Base-by-base conservation (phyloP, 2,797 vertebrate species). In the Echeneis naucrates region DNA sequence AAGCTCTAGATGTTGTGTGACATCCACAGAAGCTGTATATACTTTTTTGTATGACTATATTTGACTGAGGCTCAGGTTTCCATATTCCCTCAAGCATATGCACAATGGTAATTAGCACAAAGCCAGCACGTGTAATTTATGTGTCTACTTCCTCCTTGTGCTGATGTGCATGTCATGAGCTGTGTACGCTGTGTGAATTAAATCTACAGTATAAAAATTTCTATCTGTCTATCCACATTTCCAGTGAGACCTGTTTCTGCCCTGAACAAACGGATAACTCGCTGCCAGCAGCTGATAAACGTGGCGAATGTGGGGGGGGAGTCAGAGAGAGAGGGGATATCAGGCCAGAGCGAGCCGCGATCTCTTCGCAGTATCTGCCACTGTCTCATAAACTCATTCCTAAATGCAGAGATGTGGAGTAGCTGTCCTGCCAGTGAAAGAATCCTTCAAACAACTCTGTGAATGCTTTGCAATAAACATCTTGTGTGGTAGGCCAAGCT, bases 391-490 rank as follows among this genome's bases (percentile, higher is more conserved):
- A 78, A 69, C 50, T 27, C 5, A 19, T 21, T 35, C 16, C 26
- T 57, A 53, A 76, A 78, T 81, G 54, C 66, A 37, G 64, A 75
- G 73, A 81, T 76, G 61, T 51, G 14, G 48, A 81, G 35, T n/a
- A 56, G 47, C 26, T 50, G n/a, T 69, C 57, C 35, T 32, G 27
- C 48, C 51, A 51, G 30, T 27, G 40, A 68, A 45, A 73, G 8
- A 57, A 35, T 32, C 59, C 65, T 68, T 78, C 70, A 76, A 75
- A 83, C 65, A 72, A 57, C 54, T 66, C 65, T 76, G 75, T 84
- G 75, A 76, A 60, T n/a, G 14, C 54, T 71, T 61, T 21, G 50
- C 64, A 66, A 44, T 75, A 82, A 81, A 84, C 53, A 16, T 58
- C 76, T 45, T 57, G 64, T 77, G 79, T 38, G 79, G 71, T 17